These are phyloP conservation scores for Saguinus midas DNA, from an alignment of 2,113 vertebrate genomes.

Conservation along the genomic window DNA sequence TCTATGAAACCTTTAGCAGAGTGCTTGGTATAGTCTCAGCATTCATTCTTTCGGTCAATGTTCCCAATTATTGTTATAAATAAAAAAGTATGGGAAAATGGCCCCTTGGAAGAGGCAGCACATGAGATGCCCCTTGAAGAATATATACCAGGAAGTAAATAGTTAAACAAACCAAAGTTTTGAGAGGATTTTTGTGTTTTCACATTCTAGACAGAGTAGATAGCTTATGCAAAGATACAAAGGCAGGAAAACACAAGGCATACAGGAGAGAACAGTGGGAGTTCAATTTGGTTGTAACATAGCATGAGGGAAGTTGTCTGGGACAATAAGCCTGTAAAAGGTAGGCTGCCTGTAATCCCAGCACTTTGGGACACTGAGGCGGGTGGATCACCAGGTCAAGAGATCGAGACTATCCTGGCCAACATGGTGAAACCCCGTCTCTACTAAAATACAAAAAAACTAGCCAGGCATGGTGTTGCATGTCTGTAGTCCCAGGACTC, in stretches of 20 bases:
- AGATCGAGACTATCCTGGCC: no score
- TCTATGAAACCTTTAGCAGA: not conserved
- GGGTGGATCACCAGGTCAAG: no score
- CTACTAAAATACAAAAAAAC: no score
- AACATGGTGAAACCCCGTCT: no score
- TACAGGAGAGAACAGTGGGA: not conserved
- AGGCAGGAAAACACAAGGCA: not conserved
- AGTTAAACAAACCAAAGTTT: not conserved
- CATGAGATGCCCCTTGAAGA: not conserved
- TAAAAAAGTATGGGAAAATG: not conserved
- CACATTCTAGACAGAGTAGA: not conserved
- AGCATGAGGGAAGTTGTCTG: not conserved
- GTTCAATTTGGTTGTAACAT: not conserved
- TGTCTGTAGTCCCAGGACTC: no score
- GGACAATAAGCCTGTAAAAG: not conserved
- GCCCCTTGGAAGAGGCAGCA: not conserved
- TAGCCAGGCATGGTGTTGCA: no score
- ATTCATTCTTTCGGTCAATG: not conserved
- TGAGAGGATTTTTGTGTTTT: not conserved
- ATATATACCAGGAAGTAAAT: not conserved
- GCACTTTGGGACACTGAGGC: no score
- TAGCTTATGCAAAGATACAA: not conserved
- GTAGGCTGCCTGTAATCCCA: no score
- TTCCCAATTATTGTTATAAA: not conserved
- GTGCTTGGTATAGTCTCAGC: not conserved